phyloP scores from a whole-genome alignment of 2,797 vertebrate genomes.

The Eupleurogrammus muticus region DNA sequence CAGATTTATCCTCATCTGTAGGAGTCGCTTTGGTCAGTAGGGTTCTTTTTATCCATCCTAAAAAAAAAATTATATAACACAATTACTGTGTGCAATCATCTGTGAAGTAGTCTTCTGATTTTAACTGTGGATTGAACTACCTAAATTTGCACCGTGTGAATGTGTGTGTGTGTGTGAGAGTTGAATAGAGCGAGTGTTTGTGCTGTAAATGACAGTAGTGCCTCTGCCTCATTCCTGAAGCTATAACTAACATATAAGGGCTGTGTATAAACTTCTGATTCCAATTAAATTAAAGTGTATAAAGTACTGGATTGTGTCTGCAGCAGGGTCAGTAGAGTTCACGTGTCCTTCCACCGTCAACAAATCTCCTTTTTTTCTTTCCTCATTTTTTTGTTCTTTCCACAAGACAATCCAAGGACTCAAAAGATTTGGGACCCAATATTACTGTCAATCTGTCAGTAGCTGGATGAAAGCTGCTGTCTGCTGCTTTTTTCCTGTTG shows the following conservation, averaged over 20 bases:
- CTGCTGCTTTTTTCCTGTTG: constrained; percentile 5
- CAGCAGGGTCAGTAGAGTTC: background rate
- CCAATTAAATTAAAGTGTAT: constrained; percentile 6
- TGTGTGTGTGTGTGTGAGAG: background rate
- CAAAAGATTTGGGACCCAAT: constrained; percentile 13
- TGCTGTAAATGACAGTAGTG: constrained; percentile 54
- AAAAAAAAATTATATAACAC: constrained; percentile 8
- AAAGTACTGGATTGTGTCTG: constrained; percentile 9
- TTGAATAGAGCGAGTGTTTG: constrained; percentile 19
- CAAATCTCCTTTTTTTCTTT: constrained; percentile 7
- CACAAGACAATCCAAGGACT: constrained; percentile 25
- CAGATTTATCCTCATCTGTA: constrained; percentile 32
- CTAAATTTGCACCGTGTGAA: constrained; percentile 49
- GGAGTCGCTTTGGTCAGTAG: background rate
- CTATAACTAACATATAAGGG: constrained; percentile 51
- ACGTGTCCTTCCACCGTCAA: background rate
- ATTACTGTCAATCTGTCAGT: background rate
- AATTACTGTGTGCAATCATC: constrained; percentile 8
- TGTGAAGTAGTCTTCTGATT: constrained; percentile 40
- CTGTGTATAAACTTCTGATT: constrained; percentile 27
- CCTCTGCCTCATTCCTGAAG: constrained; percentile 69
- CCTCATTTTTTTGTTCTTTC: too few species aligned
- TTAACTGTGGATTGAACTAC: constrained; percentile 51
- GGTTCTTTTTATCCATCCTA: constrained; percentile 30
- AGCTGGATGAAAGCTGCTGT: background rate